A percentile compares a stretch with the other conserved stretches of the same genome.
Evolutionary conservation across 2,113 vertebrate species (phyloP).

Genomic region (Leptosomus discolor): DNA sequence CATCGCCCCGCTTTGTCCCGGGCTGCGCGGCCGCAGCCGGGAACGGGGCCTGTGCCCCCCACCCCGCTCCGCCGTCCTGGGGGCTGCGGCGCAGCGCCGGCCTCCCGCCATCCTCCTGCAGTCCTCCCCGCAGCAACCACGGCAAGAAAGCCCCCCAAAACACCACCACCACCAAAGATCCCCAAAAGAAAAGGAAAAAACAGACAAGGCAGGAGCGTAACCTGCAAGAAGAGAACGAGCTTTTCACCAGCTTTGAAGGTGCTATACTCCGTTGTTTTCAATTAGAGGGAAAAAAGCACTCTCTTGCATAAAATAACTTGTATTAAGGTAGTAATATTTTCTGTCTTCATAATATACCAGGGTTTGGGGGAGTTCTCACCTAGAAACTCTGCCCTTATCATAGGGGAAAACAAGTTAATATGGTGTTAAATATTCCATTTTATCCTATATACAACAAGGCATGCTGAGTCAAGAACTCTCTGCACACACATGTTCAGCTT

Average conservation of each 20-base stretch:
- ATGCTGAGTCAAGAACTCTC: constrained; percentile 3
- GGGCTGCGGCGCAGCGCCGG: not conserved
- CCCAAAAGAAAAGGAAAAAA: not conserved
- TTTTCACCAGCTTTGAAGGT: not conserved
- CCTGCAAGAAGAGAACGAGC: not conserved
- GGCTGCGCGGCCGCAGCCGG: not conserved
- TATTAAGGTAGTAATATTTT: not conserved
- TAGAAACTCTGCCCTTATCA: not conserved
- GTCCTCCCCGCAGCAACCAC: not conserved
- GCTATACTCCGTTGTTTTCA: not conserved
- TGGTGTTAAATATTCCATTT: constrained; percentile 1
- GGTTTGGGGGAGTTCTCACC: not conserved
- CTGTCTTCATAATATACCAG: not conserved
- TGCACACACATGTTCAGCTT: not conserved
- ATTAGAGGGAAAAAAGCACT: not conserved
- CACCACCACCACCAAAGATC: not conserved
- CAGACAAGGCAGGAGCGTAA: not conserved
- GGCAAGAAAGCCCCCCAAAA: not conserved
- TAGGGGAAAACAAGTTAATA: not conserved
- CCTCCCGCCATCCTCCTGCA: not conserved
- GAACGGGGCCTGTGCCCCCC: not conserved
- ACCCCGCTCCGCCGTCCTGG: fast-evolving
- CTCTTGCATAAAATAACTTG: not conserved
- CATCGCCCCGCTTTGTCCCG: not conserved
- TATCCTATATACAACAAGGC: not conserved